Percentiles rank a stretch among this genome's conserved stretches.
phyloP scores from a whole-genome alignment of 2,888 invertebrate species.

The Cremastinae sp. region DNA sequence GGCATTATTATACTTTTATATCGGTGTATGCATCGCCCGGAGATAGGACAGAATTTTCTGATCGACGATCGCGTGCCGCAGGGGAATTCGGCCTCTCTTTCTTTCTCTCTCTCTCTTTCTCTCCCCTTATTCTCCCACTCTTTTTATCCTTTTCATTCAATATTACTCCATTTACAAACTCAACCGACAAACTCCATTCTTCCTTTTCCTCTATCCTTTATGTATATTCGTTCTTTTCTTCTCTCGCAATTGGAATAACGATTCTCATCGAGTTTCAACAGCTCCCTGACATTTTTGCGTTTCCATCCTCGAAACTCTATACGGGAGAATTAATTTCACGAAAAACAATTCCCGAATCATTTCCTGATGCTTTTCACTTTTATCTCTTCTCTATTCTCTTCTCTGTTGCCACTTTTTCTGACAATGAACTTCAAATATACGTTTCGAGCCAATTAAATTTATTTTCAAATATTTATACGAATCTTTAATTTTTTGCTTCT shows the following conservation, averaged over 20 bases:
- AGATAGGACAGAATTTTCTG: constrained; percentile 47
- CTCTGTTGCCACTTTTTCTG: too few relatives aligned
- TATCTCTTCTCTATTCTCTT: too few relatives aligned
- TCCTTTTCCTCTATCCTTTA: constrained; percentile 19
- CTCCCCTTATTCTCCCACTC: constrained; percentile 18
- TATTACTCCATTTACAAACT: not conserved
- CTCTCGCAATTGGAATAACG: constrained; percentile 2
- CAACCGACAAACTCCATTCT: not conserved
- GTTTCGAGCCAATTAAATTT: too few relatives aligned
- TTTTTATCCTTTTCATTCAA: constrained; percentile 12
- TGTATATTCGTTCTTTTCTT: not conserved
- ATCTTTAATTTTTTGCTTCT: too few relatives aligned
- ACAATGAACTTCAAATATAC: too few relatives aligned
- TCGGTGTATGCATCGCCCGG: constrained; percentile 38
- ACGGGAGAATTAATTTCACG: not conserved
- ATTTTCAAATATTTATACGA: too few relatives aligned
- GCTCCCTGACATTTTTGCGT: too few relatives aligned
- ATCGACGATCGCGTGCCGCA: constrained; percentile 53
- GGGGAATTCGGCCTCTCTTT: constrained; percentile 34
- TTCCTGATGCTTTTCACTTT: too few relatives aligned
- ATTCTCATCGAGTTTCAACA: too few relatives aligned
- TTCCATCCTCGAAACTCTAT: not conserved
- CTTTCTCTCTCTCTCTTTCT: constrained; percentile 17
- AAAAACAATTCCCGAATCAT: not conserved
- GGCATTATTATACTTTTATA: constrained; percentile 28